Conservation (phyloP, 2,797 vertebrate genomes). For the Alcedo atthis region DNA sequence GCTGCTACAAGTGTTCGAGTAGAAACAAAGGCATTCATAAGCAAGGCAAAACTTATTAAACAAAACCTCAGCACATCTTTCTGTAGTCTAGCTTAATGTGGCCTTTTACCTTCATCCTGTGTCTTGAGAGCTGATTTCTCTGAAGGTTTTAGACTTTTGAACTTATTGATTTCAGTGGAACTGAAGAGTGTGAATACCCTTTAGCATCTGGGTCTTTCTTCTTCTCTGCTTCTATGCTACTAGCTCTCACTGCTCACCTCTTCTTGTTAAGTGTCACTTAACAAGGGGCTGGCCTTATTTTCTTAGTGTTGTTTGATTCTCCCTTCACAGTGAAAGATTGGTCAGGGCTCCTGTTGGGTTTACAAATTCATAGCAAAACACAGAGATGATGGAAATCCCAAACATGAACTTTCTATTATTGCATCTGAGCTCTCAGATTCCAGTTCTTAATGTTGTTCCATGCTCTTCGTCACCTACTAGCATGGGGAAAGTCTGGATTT, state of each 20-base stretch:
- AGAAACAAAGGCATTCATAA: neutral
- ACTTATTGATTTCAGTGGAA: neutral
- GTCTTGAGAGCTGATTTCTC: neutral
- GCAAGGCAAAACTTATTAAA: neutral
- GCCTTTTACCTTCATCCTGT: neutral
- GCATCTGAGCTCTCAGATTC: neutral
- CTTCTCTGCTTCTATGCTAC: neutral
- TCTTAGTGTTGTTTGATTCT: neutral
- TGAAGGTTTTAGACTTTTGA: neutral
- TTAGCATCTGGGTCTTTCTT: neutral
- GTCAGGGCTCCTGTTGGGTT: neutral
- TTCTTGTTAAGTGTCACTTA: neutral
- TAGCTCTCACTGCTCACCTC: neutral
- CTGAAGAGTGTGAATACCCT: neutral
- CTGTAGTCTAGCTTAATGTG: neutral
- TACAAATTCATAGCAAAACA: neutral
- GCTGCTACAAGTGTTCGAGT: neutral
- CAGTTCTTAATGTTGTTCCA: neutral
- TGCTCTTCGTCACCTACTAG: neutral
- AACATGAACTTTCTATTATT: neutral
- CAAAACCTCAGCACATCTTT: neutral
- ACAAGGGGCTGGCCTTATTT: neutral
- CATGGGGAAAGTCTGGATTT: neutral
- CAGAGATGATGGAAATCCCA: neutral
- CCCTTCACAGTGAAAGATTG: neutral